Evolutionary conservation across 2,797 vertebrate genomes (phyloP).

Genomic region (Prionace glauca): DNA sequence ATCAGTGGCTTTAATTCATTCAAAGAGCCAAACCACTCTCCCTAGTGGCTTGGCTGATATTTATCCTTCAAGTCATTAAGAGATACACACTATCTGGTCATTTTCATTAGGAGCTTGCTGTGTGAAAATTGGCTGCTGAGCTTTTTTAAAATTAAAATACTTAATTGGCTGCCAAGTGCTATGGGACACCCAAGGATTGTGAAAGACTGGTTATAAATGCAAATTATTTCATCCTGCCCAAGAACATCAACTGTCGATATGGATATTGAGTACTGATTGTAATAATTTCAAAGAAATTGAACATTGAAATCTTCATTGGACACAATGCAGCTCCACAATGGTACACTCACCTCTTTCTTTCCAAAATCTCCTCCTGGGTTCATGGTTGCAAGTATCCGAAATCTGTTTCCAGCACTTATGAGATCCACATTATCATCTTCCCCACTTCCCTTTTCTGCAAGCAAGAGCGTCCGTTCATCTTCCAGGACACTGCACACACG

Average conservation of each 20-base stretch:
- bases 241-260: no score
- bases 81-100: background rate
- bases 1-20: background rate
- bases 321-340: no score
- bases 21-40: background rate
- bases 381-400: slow-evolving; percentile 90
- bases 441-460: slow-evolving; percentile 88
- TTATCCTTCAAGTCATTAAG: background rate
- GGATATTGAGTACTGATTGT: background rate
- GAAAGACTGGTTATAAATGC: background rate
- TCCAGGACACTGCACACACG: slow-evolving; percentile 73
- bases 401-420: slow-evolving; percentile 69
- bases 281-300: background rate
- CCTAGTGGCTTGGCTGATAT: background rate
- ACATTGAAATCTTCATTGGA: no score
- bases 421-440: slow-evolving; percentile 78
- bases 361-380: slow-evolving; percentile 97
- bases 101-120: background rate
- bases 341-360: slow-evolving; percentile 83
- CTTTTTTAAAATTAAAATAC: background rate
- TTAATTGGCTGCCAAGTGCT: background rate
- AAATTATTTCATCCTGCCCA: background rate
- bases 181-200: background rate
- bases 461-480: slow-evolving; percentile 78
- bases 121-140: background rate